Conservation (phyloP, 2,888 invertebrate species). For the Cybosia mesomella region DNA sequence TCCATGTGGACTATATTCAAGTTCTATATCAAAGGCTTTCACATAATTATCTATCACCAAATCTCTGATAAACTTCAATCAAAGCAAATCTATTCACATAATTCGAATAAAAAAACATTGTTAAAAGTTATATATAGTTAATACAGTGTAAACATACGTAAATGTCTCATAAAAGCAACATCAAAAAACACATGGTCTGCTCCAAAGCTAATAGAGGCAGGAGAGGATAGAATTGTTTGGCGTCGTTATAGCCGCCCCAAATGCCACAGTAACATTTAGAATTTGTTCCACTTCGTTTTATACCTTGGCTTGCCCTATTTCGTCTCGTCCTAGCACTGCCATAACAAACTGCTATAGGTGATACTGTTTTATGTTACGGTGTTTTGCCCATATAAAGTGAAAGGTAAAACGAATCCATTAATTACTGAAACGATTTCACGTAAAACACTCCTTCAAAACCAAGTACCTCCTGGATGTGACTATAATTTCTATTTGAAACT, state of each 20-base stretch:
- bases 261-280: conserved; percentile 81
- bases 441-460: not conserved
- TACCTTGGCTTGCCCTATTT: conserved; percentile 73
- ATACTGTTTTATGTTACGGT: conserved; percentile 21
- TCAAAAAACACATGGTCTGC: conserved; percentile 15
- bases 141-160: too few species aligned
- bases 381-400: conserved; percentile 9
- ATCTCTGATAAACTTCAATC: not conserved
- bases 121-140: too few species aligned
- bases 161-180: not conserved
- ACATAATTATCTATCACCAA: not conserved
- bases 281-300: conserved; percentile 73
- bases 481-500: too few species aligned
- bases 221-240: conserved; percentile 46
- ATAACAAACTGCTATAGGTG: conserved; percentile 45
- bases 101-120: not conserved
- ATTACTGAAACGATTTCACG: not conserved
- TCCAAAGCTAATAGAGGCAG: conserved; percentile 24
- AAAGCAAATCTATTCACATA: not conserved
- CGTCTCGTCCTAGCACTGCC: conserved; percentile 52
- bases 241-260: conserved; percentile 63
- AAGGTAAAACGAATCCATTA: conserved; percentile 3
- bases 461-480: not conserved
- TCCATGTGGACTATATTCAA: too few species aligned
- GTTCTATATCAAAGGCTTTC: too few species aligned